Conservation (phyloP, 2,888 invertebrate species). For the Melanotus villosus region DNA sequence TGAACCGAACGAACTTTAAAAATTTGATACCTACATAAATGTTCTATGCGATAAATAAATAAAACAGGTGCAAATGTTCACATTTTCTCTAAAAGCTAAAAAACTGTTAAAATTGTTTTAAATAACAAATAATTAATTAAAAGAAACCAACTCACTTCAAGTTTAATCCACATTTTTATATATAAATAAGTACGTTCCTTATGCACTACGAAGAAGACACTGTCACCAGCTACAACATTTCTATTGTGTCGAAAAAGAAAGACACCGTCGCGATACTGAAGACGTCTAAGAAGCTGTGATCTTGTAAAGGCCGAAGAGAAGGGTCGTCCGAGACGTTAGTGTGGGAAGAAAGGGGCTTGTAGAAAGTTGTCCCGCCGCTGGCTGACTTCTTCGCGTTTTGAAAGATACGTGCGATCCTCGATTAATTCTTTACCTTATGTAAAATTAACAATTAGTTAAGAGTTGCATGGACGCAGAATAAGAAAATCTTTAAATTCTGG, state of each 20-base stretch:
- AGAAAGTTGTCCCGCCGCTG: conserved; percentile 62
- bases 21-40: no score
- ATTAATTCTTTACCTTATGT: no score
- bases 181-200: conserved; percentile 36
- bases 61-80: no score
- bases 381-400: conserved; percentile 46
- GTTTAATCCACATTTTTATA: conserved; percentile 49
- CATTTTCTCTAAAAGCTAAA: no score
- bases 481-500: not conserved
- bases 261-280: conserved; percentile 45
- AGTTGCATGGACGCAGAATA: not conserved
- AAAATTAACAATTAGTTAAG: no score
- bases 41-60: no score
- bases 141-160: conserved; percentile 41
- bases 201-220: conserved; percentile 39
- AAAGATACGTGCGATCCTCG: conserved; percentile 21
- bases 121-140: not conserved
- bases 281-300: conserved; percentile 55
- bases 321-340: conserved; percentile 50
- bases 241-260: conserved; percentile 37
- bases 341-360: conserved; percentile 62
- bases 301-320: conserved; percentile 48
- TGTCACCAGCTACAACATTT: conserved; percentile 42
- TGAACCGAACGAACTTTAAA: no score
- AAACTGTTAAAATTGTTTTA: no score